Base-by-base conservation (phyloP, 2,888 invertebrate species). In the Lepidochitona cinerea region DNA sequence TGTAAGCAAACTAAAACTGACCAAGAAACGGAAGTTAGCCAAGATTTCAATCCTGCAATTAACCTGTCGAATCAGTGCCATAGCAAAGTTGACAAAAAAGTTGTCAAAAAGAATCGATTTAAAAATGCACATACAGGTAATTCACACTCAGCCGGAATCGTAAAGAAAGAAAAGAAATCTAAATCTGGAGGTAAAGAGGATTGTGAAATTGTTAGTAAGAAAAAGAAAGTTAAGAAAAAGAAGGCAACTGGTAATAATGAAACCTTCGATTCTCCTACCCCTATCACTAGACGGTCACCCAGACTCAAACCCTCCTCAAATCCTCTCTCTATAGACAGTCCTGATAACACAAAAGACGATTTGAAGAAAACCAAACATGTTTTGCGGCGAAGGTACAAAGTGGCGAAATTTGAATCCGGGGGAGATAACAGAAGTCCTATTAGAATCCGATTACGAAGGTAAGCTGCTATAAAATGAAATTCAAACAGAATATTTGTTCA, bases 341-440 rank as follows among this genome's bases (percentile, higher is more conserved):
- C n/a, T n/a, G n/a, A n/a, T n/a, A n/a, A n/a, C n/a, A n/a, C n/a
- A n/a, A 2, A 2, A 4, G 26, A 59, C 4, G 9, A 18, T 59
- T 18, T 23, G 32, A 29, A 59, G 59, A 59, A 32, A 14, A 59
- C 29, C 14, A 59, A 59, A 32, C 23, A 59, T 14, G 29, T 26
- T 23, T 9, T 59, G 26, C 1, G 59, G 29, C 23, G 59, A 26
- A 23, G 59, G 2, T 59, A 59, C 59, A 59, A 26, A 26, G 59
- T 59, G 3, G 1, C 59, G 4, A 14, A 29, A 59, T 32, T 59
- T 3, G 23, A 59, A 32, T 14, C 59, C 29, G 59, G 59, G 23
- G 18, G 59, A 14, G 59, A 59, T 32, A 59, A 59, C 59, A 59
- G 59, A 29, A 59, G 59, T 29, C 59, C 59, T 26, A 59, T 59